These are phyloP conservation scores for Drosophila arizonae DNA, from an alignment of 1,140 invertebrate genomes.

Conservation along the genomic window DNA sequence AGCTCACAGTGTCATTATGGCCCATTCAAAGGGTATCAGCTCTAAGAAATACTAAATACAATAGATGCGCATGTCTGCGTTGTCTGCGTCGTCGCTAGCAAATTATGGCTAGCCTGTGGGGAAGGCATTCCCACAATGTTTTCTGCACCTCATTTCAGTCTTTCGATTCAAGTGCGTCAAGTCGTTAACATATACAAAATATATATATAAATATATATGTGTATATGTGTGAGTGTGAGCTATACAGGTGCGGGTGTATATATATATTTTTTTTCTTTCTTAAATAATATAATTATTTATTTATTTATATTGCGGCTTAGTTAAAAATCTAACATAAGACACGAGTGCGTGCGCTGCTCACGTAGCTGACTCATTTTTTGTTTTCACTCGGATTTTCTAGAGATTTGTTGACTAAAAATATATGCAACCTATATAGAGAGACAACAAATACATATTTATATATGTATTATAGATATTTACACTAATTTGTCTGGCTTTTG, in stretches of 20 bases:
- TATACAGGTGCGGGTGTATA: slow-evolving; percentile 9
- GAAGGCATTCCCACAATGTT: slow-evolving; percentile 31
- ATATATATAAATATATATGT: slow-evolving; percentile 34
- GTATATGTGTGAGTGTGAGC: slow-evolving; percentile 17
- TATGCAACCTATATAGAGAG: not conserved
- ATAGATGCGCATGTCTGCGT: slow-evolving; percentile 37
- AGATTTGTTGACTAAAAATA: slow-evolving; percentile 44
- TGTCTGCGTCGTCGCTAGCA: slow-evolving; percentile 10
- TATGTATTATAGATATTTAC: not conserved
- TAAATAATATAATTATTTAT: slow-evolving; percentile 43
- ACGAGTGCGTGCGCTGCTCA: slow-evolving; percentile 54
- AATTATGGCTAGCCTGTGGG: slow-evolving; percentile 27
- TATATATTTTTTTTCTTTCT: not conserved
- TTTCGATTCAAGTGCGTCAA: slow-evolving; percentile 67
- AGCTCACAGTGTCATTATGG: not conserved
- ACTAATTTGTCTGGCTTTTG: not conserved
- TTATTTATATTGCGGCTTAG: slow-evolving; percentile 35
- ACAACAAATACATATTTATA: slow-evolving; percentile 3
- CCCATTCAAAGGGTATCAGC: slow-evolving; percentile 1
- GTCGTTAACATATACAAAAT: slow-evolving; percentile 13
- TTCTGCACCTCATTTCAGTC: slow-evolving; percentile 67
- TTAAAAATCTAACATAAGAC: slow-evolving; percentile 31
- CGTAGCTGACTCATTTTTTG: slow-evolving; percentile 68
- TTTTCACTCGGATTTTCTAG: slow-evolving; percentile 55
- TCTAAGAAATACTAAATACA: slow-evolving; percentile 57